phyloP scores from a whole-genome alignment of 2,797 vertebrate genomes.

The Apodemus agrarius region DNA sequence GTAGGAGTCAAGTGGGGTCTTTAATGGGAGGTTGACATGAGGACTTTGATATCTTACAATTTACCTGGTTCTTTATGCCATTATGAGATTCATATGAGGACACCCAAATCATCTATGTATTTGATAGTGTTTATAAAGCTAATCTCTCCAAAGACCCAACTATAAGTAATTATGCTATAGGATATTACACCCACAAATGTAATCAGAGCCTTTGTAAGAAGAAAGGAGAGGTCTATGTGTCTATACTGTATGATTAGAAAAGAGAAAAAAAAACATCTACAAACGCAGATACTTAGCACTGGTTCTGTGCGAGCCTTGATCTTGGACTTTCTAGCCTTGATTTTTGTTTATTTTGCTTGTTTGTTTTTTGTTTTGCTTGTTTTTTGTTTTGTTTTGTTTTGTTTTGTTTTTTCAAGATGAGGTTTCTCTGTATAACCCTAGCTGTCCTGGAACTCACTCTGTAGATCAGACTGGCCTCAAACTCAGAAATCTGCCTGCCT shows the following conservation, averaged over 20 bases:
- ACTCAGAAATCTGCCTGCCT: too few relatives aligned
- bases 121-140: background rate
- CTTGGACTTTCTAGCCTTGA: background rate
- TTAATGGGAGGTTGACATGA: background rate
- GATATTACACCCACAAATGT: background rate
- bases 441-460: too few relatives aligned
- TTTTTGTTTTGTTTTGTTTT: too few relatives aligned
- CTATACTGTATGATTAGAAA: background rate
- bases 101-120: background rate
- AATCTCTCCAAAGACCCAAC: background rate
- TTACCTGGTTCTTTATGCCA: background rate
- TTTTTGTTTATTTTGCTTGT: too few relatives aligned
- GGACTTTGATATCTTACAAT: background rate
- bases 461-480: too few relatives aligned
- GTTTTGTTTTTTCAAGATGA: too few relatives aligned
- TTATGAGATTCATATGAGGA: background rate
- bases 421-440: too few relatives aligned
- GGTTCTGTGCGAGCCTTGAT: background rate
- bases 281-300: background rate
- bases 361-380: too few relatives aligned
- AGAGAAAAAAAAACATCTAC: background rate
- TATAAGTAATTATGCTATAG: background rate
- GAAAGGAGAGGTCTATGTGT: background rate
- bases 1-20: background rate
- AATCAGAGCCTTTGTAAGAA: background rate